Conservation (phyloP, 1,140 invertebrate genomes). For the Halesus radiatus region DNA sequence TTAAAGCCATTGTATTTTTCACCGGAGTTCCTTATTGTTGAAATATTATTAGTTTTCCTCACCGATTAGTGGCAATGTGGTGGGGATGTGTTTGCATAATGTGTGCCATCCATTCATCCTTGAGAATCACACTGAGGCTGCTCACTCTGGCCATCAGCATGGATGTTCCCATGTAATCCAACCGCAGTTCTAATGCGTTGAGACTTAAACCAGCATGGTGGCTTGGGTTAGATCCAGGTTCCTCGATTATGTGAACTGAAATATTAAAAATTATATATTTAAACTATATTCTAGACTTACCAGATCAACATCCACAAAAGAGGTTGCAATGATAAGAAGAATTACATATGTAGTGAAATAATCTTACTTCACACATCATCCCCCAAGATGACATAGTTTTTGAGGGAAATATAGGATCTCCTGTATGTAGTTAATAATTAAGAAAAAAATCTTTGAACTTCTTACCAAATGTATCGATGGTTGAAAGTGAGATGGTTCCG, state of each 20-base stretch:
- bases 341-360: too few species aligned
- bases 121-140: constrained; percentile 81
- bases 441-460: constrained; percentile 28
- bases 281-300: too few species aligned
- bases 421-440: too few species aligned
- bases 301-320: too few species aligned
- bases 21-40: too few species aligned
- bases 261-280: neutral
- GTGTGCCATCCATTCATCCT: constrained; percentile 83
- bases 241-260: constrained; percentile 88
- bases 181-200: constrained; percentile 86
- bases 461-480: constrained; percentile 88
- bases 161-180: constrained; percentile 97
- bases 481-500: constrained; percentile 91
- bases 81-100: constrained; percentile 53
- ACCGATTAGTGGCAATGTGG: constrained; percentile 54
- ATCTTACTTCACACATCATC: too few species aligned
- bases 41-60: too few species aligned
- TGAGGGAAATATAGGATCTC: too few species aligned
- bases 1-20: too few species aligned
- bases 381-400: too few species aligned
- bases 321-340: too few species aligned
- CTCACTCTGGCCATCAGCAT: constrained; percentile 93
- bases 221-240: constrained; percentile 89
- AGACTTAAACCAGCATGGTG: constrained; percentile 90